These are phyloP conservation scores for Saturnia japonica DNA, from an alignment of 2,888 invertebrate species.

Conservation along the genomic window DNA sequence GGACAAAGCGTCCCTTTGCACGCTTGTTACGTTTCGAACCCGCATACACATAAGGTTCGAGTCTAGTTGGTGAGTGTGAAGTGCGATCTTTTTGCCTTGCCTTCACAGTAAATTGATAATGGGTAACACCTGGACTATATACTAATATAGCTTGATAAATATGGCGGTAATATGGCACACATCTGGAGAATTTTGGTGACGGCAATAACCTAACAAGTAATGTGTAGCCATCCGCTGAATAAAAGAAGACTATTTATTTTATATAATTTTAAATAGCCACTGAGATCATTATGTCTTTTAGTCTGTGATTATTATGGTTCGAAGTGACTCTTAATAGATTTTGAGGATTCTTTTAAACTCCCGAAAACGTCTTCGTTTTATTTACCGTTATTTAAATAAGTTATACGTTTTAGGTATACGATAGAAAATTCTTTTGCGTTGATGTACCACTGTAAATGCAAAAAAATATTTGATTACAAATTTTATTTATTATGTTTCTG, in stretches of 20 bases:
- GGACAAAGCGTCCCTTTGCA: conserved; percentile 45
- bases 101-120: conserved; percentile 1
- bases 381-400: too few species aligned
- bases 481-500: too few species aligned
- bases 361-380: too few species aligned
- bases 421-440: too few species aligned
- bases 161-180: neutral
- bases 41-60: conserved; percentile 27
- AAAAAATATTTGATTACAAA: too few species aligned
- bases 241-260: neutral
- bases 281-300: too few species aligned
- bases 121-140: neutral
- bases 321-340: too few species aligned
- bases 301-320: too few species aligned
- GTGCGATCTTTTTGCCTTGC: neutral
- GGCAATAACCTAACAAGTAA: neutral
- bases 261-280: too few species aligned
- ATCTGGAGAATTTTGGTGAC: neutral
- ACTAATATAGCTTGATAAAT: neutral
- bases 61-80: neutral
- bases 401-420: too few species aligned
- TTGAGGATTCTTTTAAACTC: too few species aligned
- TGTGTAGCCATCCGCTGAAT: neutral
- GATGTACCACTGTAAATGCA: too few species aligned
- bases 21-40: conserved; percentile 33